Percentiles rank a stretch among this genome's conserved stretches.
Conservation (phyloP, 2,888 invertebrate genomes). For the Thereva nobilitata region DNA sequence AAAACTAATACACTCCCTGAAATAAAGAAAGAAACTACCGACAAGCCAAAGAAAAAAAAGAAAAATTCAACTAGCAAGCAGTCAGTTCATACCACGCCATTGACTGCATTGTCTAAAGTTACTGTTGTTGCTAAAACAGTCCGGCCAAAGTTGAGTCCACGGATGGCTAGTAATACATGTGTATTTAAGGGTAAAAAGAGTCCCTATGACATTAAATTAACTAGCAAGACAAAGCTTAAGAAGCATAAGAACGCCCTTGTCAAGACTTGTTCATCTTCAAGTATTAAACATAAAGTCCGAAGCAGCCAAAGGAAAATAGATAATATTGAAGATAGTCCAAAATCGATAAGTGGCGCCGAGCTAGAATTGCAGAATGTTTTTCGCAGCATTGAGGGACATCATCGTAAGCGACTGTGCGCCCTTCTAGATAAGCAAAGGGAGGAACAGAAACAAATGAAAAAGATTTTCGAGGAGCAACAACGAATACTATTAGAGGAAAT, state of each 20-base stretch:
- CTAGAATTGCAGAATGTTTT: neutral
- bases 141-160: too few species aligned
- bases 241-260: conserved; percentile 40
- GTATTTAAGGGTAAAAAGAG: conserved; percentile 43
- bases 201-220: conserved; percentile 43
- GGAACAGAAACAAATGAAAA: conserved; percentile 67
- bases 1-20: neutral
- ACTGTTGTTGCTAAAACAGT: too few species aligned
- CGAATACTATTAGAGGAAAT: conserved; percentile 60
- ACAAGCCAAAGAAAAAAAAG: too few species aligned
- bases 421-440: conserved; percentile 67
- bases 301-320: conserved; percentile 3
- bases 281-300: conserved; percentile 23
- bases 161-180: conserved; percentile 13
- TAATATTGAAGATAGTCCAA: neutral
- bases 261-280: conserved; percentile 16
- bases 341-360: neutral
- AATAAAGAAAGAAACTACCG: too few species aligned
- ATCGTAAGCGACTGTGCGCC: conserved; percentile 66
- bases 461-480: conserved; percentile 70
- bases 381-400: conserved; percentile 63
- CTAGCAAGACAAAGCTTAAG: conserved; percentile 40
- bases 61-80: too few species aligned
- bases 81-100: too few species aligned
- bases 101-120: too few species aligned